phyloP scores from a whole-genome alignment of 2,113 vertebrate genomes.

The Cettia cetti region DNA sequence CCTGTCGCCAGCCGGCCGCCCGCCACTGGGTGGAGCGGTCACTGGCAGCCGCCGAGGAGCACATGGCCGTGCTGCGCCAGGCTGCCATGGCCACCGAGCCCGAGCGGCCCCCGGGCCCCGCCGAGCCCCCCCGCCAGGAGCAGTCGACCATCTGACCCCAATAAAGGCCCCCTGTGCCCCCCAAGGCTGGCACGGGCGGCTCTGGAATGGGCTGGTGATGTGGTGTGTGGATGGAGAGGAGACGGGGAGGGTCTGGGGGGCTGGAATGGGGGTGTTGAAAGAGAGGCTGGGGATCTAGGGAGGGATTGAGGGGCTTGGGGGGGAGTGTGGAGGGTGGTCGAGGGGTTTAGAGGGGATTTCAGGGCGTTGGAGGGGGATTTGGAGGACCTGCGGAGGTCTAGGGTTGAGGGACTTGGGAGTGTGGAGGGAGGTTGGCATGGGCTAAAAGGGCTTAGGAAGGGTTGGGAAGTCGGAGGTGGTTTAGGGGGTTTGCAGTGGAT shows the following conservation, averaged over 20 bases:
- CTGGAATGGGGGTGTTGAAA: too few species aligned
- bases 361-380: neutral
- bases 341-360: neutral
- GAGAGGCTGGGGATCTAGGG: too few species aligned
- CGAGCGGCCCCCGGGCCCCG: constrained; percentile 67
- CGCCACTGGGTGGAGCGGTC: constrained; percentile 94
- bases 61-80: constrained; percentile 88
- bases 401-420: neutral
- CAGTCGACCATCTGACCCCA: constrained; percentile 80
- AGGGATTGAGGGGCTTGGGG: neutral
- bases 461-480: neutral
- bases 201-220: neutral
- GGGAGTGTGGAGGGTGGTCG: neutral
- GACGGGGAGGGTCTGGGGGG: neutral
- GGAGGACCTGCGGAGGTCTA: neutral
- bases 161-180: neutral
- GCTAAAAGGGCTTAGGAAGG: neutral
- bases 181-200: accelerated
- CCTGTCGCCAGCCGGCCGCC: constrained; percentile 88
- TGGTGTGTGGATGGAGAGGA: neutral
- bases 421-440: neutral
- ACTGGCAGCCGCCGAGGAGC: constrained; percentile 86
- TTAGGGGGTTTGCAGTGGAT: neutral
- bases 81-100: constrained; percentile 88
- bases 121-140: constrained; percentile 78